Evolutionary conservation across 2,113 vertebrate species (phyloP), one percentile per base, ranked within the genome.

Genomic region (Myiozetetes cayanensis): DNA sequence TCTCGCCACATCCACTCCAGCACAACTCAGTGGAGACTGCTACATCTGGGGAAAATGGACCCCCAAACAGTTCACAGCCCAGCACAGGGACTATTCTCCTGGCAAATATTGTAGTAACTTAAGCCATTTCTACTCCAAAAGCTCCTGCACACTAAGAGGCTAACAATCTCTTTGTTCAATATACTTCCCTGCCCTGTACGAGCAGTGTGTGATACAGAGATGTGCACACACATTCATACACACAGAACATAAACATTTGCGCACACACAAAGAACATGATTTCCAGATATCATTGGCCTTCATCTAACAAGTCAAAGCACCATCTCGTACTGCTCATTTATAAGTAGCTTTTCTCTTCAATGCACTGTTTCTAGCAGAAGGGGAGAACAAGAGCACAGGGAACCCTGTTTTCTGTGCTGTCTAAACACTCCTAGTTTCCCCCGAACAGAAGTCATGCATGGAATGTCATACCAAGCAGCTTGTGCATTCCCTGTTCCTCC

Each of bases 111-210:
- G 27, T 10, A 46, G 23, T 25, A 75, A 52, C 21, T 77, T 59
- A 58, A 80, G 52, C 15, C 11, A 10, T 24, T 66, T 61, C 35
- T 62, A 33, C 16, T 80, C 56, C 25, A 67, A 80, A 62, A 80
- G n/a, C n/a, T 84, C n/a, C 22, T 56, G 22, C 0, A 1, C 12
- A 31, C 23, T 25, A 24, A 71, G 19, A 81, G 37, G 28, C 35
- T 65, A 55, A 28, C 63, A n/a, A 75, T 14, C 15, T 28, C n/a
- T 71, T 17, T 50, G 52, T 67, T 30, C 14, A 53, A 33, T 10
- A 6, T 4, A 8, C 23, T 53, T 43, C 12, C 30, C n/a, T 41
- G 25, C 27, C 28, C 20, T 18, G 23, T 14, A 30, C 1, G 0
- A 59, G 55, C 50, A 35, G 28, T 4, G 22, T 25, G 21, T 62